Conservation (phyloP, 2,797 vertebrate species). For the Nannoperca australis region DNA sequence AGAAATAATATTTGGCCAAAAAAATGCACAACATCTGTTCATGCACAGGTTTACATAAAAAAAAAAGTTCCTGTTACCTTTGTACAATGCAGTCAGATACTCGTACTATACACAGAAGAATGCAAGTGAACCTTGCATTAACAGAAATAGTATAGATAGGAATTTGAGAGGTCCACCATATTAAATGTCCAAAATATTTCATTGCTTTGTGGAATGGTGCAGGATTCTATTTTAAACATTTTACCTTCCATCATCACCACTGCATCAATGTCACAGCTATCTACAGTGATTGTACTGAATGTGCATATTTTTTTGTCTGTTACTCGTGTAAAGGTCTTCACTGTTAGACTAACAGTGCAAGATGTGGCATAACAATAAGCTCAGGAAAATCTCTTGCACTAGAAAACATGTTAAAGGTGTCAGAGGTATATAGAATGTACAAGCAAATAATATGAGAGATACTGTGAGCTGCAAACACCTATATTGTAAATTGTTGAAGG, state of each 20-base stretch:
- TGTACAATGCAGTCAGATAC: background rate
- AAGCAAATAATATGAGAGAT: constrained; percentile 9
- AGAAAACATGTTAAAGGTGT: background rate
- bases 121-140: background rate
- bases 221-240: constrained; percentile 14
- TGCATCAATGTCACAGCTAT: constrained; percentile 6
- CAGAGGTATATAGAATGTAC: background rate
- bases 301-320: background rate
- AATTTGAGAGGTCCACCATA: background rate
- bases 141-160: background rate
- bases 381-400: background rate
- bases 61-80: constrained; percentile 9
- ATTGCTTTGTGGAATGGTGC: background rate
- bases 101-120: background rate
- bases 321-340: background rate
- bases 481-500: background rate
- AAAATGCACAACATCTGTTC: background rate
- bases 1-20: background rate
- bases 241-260: background rate
- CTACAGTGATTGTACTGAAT: background rate
- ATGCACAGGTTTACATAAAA: constrained; percentile 11
- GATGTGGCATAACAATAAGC: constrained; percentile 6
- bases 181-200: constrained; percentile 10
- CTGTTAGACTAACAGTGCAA: background rate
- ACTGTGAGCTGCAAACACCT: background rate